phyloP scores from a whole-genome alignment of 2,797 vertebrate species.

The Numenius phaeopus region DNA sequence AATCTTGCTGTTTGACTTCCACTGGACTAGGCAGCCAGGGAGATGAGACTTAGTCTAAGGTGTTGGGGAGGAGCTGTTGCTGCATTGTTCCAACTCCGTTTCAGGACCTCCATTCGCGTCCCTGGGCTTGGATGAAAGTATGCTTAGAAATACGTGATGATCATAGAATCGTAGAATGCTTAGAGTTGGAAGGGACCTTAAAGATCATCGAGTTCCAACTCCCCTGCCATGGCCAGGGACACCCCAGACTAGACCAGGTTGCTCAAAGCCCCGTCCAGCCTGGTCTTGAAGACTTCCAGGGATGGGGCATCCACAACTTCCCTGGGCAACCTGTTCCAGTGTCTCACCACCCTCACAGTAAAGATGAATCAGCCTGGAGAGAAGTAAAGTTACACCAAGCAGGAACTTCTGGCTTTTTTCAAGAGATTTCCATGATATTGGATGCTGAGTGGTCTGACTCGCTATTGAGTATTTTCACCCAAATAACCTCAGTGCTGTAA shows the following conservation, averaged over 20 bases:
- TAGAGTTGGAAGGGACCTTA: no score
- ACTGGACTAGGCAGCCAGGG: not conserved
- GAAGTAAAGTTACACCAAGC: not conserved
- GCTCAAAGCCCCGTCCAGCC: no score
- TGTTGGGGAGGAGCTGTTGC: not conserved
- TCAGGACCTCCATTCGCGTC: not conserved
- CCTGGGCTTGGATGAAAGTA: not conserved
- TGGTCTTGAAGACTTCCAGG: no score
- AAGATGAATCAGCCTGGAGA: not conserved
- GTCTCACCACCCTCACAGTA: no score
- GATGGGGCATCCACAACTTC: no score
- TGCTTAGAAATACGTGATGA: not conserved
- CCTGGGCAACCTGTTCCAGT: no score
- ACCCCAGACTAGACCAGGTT: no score
- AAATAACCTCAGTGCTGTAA: not conserved
- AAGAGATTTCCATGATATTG: not conserved
- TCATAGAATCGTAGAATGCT: no score
- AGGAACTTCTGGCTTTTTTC: not conserved
- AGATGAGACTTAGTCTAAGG: not conserved
- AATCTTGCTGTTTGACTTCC: not conserved
- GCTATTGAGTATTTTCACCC: not conserved
- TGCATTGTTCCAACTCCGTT: not conserved
- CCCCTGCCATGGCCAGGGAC: no score
- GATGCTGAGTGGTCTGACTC: not conserved
- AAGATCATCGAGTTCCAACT: no score